Base-by-base conservation (phyloP, 2,888 invertebrate genomes). In the Oxyteleia sp. region DNA sequence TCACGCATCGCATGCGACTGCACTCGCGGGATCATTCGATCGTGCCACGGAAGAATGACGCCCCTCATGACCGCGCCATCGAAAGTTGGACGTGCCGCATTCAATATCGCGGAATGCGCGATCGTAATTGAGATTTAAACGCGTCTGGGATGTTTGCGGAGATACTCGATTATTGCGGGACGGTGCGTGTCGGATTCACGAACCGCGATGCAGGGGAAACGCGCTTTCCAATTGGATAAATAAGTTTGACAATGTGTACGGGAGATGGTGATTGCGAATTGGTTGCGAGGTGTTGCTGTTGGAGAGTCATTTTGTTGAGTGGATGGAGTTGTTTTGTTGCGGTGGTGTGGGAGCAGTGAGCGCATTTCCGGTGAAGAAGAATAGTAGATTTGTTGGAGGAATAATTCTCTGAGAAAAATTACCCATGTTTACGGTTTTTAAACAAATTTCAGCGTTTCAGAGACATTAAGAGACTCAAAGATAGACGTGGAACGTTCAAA, bases 51-150 rank as follows among this genome's bases (percentile, higher is more conserved):
- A n/a, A n/a, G n/a, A 74, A 63, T 45, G 63, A 59, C 63, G 63
- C 53, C 63, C 72, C 51, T 29, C 29, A 68, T 29, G 57, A 35
- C 26, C 26, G 26, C 26, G 26, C 57, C 49, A 53, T 43, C 63
- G 74, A 74, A 74, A 74, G 74, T 64, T 64, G 51, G 18, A 11
- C 43, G 38, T 5, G 3, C 38, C n/a, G 32, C 18, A 49, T 43
- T 53, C 20, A 41, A 49, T 41, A 47, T 26, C 64, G 38, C 55
- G 53, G 23, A 57, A 57, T 32, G 26, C 51, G 66, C 57, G 57
- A 47, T 59, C 66, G 59, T 59, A 66, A 75, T 75, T 64, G 57
- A 75, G 75, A 74, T 66, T 66, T 66, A 45, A 64, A 47, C 45
- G 57, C 47, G 66, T 55, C 64, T 66, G 47, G 11, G 32, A 59